Evolutionary conservation across 2,113 vertebrate species (phyloP), one percentile per base, ranked within the genome.

Genomic region (Grammomys dolichurus): DNA sequence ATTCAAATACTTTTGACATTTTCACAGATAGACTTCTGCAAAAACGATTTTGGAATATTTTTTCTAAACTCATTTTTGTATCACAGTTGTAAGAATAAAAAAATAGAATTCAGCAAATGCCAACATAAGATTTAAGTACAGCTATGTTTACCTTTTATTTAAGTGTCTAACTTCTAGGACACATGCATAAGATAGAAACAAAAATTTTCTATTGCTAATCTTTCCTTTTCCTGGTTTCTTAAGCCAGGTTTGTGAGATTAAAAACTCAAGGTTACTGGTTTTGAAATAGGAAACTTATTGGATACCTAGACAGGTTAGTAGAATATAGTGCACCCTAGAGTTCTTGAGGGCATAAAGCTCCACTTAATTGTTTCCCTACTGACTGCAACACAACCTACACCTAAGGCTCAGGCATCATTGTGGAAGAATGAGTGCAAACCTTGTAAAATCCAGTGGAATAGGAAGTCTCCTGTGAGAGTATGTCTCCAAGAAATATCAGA

Each of bases 1-100:
- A 91, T 89, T 80, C 28, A 88, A 80, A 63, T 89, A 73, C 82
- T 86, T 81, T 70, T 20, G 58, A 9, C 89, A 17, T 72, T 76
- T 87, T 11, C 36, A 36, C 3, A 89, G 7, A 36, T 82, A 86
- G 5, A 36, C 77, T 60, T 58, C 46, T 75, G 24, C 6, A 78
- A 63, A n/a, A n/a, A 24, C 87, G 72, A 69, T 75, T 90, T 33
- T 90, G 31, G 8, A 7, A 16, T 63, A 26, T 54, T 89, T 40
- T 46, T 90, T 16, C n/a, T 82, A 67, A 86, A 86, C 4, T 48
- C 48, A 17, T 31, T 56, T 93, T 5, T 86, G 91, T 54, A 87
- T 73, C 36, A 82, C 1, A 82, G 24, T 43, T 81, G 82, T 28
- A 80, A 85, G 40, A 40, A 67, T 28, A 67, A 17, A 11, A 90